Conservation (phyloP, 2,888 invertebrate species). For the Beris morrisii region DNA sequence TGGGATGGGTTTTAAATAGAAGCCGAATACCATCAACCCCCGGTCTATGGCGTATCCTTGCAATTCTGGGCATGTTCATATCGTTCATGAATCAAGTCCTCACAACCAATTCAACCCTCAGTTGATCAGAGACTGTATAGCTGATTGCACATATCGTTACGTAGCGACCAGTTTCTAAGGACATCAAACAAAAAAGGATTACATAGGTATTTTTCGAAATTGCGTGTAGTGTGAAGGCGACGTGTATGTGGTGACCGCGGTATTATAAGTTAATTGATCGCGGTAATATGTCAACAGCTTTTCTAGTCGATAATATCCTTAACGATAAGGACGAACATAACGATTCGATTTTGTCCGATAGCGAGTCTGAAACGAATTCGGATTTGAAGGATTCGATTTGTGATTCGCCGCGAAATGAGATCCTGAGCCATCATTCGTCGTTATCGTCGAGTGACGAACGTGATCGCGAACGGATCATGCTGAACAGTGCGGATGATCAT, state of each 20-base stretch:
- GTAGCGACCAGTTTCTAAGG: constrained; percentile 6
- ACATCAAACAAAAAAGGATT: background rate
- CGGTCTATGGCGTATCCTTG: constrained; percentile 1
- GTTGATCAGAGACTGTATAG: constrained; percentile 19
- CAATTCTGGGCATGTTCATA: constrained; percentile 28
- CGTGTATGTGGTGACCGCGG: constrained; percentile 13
- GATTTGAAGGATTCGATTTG: constrained; percentile 46
- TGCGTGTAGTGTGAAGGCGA: background rate
- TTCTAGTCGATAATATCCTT: constrained; percentile 54
- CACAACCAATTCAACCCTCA: constrained; percentile 14
- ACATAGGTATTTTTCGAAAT: too few species aligned
- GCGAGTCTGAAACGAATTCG: constrained; percentile 43
- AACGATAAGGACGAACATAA: constrained; percentile 48
- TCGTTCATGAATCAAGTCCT: constrained; percentile 26
- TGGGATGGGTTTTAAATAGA: constrained; percentile 39
- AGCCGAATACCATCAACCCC: constrained; percentile 22
- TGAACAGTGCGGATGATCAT: constrained; percentile 28
- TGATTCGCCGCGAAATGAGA: constrained; percentile 42
- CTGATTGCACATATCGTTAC: constrained; percentile 21
- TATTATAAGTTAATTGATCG: background rate
- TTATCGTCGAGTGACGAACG: constrained; percentile 41
- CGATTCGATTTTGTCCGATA: constrained; percentile 43
- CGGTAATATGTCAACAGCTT: constrained; percentile 52
- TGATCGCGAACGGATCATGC: constrained; percentile 31
- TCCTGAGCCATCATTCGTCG: constrained; percentile 48